These are phyloP conservation scores for Girardinichthys multiradiatus DNA, from an alignment of 2,113 vertebrate species.

Conservation along the genomic window DNA sequence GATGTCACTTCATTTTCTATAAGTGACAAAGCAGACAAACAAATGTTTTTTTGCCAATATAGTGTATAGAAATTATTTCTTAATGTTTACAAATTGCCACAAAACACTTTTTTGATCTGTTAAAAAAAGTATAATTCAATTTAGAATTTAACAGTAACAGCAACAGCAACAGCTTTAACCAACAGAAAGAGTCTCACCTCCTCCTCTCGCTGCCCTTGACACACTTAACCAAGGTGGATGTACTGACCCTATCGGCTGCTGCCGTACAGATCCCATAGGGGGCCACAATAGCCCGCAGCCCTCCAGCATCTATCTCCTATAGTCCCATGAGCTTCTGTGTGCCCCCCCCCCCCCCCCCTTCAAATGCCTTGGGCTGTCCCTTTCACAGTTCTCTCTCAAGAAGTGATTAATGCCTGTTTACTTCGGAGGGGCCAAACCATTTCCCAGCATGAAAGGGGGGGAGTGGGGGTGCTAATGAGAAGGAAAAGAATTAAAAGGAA, in stretches of 20 bases:
- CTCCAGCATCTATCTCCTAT: slow-evolving; percentile 80
- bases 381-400: slow-evolving; percentile 74
- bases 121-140: slow-evolving; percentile 48
- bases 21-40: no score
- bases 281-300: slow-evolving; percentile 66
- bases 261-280: slow-evolving; percentile 72
- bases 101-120: slow-evolving; percentile 16
- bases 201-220: slow-evolving; percentile 79
- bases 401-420: slow-evolving; percentile 86
- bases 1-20: no score
- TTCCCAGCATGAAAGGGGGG: slow-evolving; percentile 53
- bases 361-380: slow-evolving; percentile 76
- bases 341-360: slow-evolving; percentile 62
- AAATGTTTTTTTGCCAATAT: no score
- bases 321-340: slow-evolving; percentile 64
- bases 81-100: slow-evolving; percentile 17
- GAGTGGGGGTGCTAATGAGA: slow-evolving; percentile 6
- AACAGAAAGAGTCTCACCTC: slow-evolving; percentile 50
- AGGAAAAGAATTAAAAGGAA: slow-evolving; percentile 27
- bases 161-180: slow-evolving; percentile 25
- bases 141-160: slow-evolving; percentile 1
- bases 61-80: not conserved
- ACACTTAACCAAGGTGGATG: slow-evolving; percentile 83
- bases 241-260: slow-evolving; percentile 80
- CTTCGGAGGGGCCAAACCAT: slow-evolving; percentile 78